Evolutionary conservation across 1,140 invertebrate species (phyloP), one percentile per base, ranked within the genome.

Genomic region (Brachionus rubens): DNA sequence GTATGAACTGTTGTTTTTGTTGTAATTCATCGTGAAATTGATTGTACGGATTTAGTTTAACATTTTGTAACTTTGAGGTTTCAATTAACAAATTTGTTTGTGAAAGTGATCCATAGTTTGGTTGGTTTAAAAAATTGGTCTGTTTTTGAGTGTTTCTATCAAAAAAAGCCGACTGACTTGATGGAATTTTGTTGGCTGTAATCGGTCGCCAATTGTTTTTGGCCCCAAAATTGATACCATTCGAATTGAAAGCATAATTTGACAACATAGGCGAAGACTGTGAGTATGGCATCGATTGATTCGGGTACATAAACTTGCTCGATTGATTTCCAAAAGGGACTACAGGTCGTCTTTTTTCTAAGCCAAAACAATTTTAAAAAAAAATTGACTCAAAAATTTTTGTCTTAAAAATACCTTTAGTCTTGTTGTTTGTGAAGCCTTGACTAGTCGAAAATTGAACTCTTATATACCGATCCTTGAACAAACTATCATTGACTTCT

Each of bases 371-470:
- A 33, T 24, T 41, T 46, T 7, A 46, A 7, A 14, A 3, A 12
- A 56, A 19, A 33, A 56, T 19, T 56, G 2, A 33, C 6, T 9
- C 16, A 33, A 56, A 33, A 9, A 9, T 28, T 33, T 12, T 33
- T 28, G 21, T 3, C 16, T n/a, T 33, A 6, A 36, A 40, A 26
- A 50, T 50, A 72, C 68, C 68, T 72, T 40, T 72, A 50, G 48
- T 48, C 50, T 72, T 72, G 46, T 26, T 50, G 43, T 41, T 65
- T 7, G 68, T 72, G 5, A 50, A 72, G 41, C 30, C 30, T 54
- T 72, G 68, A 54, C 68, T 72, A 5, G 68, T 72, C 12, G 68
- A 72, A 72, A 72, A 72, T 30, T 72, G 68, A 19, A 72, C 68
- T 72, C 68, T 48, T 72, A 72, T 72, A n/a, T 72, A 72, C 3